Base-by-base conservation (phyloP, 2,797 vertebrate genomes). In the Tarsius wallacei region DNA sequence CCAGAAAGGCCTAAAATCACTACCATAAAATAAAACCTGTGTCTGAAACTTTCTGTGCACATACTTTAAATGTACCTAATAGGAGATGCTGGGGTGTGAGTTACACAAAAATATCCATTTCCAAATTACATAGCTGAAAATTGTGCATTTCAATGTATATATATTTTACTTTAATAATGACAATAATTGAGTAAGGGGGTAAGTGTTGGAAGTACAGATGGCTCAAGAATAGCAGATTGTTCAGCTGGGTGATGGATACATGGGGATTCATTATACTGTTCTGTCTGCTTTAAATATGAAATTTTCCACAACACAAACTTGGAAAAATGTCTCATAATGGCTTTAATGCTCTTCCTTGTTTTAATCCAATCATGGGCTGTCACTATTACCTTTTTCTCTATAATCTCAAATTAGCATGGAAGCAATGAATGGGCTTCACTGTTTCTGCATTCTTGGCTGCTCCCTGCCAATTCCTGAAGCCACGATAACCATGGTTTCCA, bases 221-320 rank as follows among this genome's bases (percentile, higher is more conserved):
- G 55, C n/a, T 59, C 16, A 64, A 49, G 24, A 86, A 86, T 53
- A 55, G 70, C 70, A 92, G 51, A 51, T 17, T 21, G 3, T 81
- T 74, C 68, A 49, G 16, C 80, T 94, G 53, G 24, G 16, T 59
- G 17, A 64, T 59, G n/a, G 3, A 55, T 92, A 64, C 70, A 53
- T 33, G 31, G n/a, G 57, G 28, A 80, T 87, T 87, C 55, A 68
- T 90, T 42, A n/a, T 57, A 66, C 11, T 68, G 16, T 77, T 92
- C 24, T 83, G 10, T 63, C 85, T 73, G 66, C 16, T 66, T 91
- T n/a, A 57, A 61, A 31, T 93, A 91, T 91, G 59, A 90, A 80
- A 91, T 33, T 93, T 90, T 78, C 42, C 11, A 84, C 51, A 49
- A 14, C 49, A 51, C 22, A 70, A 36, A 77, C 28, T n/a, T 77